phyloP scores from a whole-genome alignment of 2,888 invertebrate genomes.

The Phrixothrix hirtus region DNA sequence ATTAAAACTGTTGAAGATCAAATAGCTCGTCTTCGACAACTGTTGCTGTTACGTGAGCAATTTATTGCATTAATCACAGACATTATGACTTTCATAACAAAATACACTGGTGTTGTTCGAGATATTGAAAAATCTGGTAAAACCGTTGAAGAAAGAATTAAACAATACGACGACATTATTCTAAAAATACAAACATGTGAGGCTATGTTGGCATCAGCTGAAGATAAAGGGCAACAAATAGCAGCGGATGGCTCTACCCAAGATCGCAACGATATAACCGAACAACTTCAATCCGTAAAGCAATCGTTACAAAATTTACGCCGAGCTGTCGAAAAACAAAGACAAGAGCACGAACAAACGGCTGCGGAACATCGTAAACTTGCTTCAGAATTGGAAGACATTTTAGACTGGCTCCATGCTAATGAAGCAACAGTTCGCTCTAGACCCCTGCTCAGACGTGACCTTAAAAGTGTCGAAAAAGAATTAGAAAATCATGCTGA shows the following conservation, averaged over 20 bases:
- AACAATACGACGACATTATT: slow-evolving; percentile 83
- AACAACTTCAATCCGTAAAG: slow-evolving; percentile 83
- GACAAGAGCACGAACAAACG: slow-evolving; percentile 84
- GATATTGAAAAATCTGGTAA: slow-evolving; percentile 85
- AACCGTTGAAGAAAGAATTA: slow-evolving; percentile 83
- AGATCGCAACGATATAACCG: slow-evolving; percentile 85
- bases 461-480: slow-evolving; percentile 76
- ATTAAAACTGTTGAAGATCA: slow-evolving; percentile 85
- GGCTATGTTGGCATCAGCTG: slow-evolving; percentile 81
- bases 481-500: slow-evolving; percentile 78
- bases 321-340: slow-evolving; percentile 80
- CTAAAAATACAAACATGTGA: slow-evolving; percentile 88
- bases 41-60: slow-evolving; percentile 82
- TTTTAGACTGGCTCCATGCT: slow-evolving; percentile 80
- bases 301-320: slow-evolving; percentile 79
- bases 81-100: slow-evolving; percentile 84
- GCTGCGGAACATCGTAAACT: slow-evolving; percentile 87
- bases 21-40: slow-evolving; percentile 76
- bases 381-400: slow-evolving; percentile 78
- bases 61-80: slow-evolving; percentile 85
- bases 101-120: slow-evolving; percentile 81
- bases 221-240: slow-evolving; percentile 91
- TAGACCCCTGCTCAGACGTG: slow-evolving; percentile 77
- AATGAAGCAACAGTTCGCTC: slow-evolving; percentile 83
- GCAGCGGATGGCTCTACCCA: slow-evolving; percentile 87